Conservation (phyloP, 2,113 vertebrate genomes). For the Nyctibius bracteatus region DNA sequence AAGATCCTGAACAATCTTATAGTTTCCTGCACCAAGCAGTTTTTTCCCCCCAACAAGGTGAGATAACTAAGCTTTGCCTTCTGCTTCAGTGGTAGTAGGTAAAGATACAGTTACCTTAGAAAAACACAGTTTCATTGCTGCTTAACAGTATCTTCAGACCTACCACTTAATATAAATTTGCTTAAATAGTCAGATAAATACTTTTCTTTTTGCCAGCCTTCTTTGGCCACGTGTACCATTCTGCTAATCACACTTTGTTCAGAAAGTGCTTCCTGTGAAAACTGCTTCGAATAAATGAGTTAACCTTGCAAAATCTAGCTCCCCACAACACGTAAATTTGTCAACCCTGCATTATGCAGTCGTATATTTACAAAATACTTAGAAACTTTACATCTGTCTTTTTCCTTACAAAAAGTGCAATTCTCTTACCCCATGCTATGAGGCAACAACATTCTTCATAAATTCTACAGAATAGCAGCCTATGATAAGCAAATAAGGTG, state of each 20-base stretch:
- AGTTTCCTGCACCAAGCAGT: conserved; percentile 33
- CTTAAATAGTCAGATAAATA: conserved; percentile 66
- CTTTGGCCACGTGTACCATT: conserved; percentile 70
- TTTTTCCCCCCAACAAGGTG: conserved; percentile 14
- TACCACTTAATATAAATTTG: conserved; percentile 35
- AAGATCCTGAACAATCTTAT: conserved; percentile 40
- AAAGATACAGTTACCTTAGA: conserved; percentile 9
- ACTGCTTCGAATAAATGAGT: conserved; percentile 77
- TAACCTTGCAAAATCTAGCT: conserved; percentile 89
- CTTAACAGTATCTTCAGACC: conserved; percentile 61
- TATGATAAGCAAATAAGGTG: conserved; percentile 98
- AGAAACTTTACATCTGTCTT: conserved; percentile 76
- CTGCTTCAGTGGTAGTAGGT: neutral
- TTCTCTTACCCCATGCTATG: conserved; percentile 76
- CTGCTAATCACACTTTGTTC: conserved; percentile 34
- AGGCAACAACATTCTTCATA: conserved; percentile 94
- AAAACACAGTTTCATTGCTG: conserved; percentile 30
- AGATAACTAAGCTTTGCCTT: conserved; percentile 24
- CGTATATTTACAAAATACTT: conserved; percentile 85
- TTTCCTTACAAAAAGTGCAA: conserved; percentile 83
- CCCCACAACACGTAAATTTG: conserved; percentile 43
- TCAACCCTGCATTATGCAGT: conserved; percentile 82
- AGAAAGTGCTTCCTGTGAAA: conserved; percentile 72
- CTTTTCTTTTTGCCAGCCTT: conserved; percentile 27
- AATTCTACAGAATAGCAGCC: conserved; percentile 98